Evolutionary conservation across 1,140 invertebrate species (phyloP), one percentile per base, ranked within the genome.

Genomic region (Trachelipus rathkii): DNA sequence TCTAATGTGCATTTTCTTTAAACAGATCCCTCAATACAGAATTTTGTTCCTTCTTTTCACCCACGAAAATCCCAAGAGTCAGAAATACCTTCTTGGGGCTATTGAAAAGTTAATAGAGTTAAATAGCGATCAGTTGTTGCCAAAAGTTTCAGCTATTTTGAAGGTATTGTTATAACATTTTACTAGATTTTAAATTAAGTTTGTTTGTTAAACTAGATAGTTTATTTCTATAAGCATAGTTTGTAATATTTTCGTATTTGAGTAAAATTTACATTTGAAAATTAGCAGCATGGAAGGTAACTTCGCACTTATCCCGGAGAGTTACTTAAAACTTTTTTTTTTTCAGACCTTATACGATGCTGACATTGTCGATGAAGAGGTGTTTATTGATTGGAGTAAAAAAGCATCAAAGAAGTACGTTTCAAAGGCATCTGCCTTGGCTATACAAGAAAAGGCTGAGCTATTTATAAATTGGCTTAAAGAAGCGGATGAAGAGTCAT

Each of bases 391-490:
- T 67, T 98, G 96, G 96, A 91, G 91, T 3, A 91, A 91, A 77
- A 99, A 98, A 87, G 93, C 91, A 76, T 92, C 93, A 76, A 96
- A 95, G 86, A 98, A 97, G 85, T 96, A 96, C 85, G 95, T 97
- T 8, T 89, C 90, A 8, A 95, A 95, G 83, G 94, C 97, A 83
- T 85, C 98, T 73, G 92, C 92, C 72, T 90, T 93, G 77, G 95
- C 98, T 83, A 97, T 99, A 84, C 93, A 96, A 81, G 90, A 91
- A 60, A 92, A 94, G 83, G 96, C 95, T 69, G 89, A 92, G 83
- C 95, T 95, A 53, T 97, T 99, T 85, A 89, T 99, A 10, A 95
- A 92, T 82, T 99, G 97, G 97, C 89, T 99, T 67, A 90, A 95
- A 84, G 94, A 99, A 86, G 97, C 97, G 74, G 95, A 98, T 82